Conservation (phyloP, 2,797 vertebrate genomes). For the Danionella dracula region DNA sequence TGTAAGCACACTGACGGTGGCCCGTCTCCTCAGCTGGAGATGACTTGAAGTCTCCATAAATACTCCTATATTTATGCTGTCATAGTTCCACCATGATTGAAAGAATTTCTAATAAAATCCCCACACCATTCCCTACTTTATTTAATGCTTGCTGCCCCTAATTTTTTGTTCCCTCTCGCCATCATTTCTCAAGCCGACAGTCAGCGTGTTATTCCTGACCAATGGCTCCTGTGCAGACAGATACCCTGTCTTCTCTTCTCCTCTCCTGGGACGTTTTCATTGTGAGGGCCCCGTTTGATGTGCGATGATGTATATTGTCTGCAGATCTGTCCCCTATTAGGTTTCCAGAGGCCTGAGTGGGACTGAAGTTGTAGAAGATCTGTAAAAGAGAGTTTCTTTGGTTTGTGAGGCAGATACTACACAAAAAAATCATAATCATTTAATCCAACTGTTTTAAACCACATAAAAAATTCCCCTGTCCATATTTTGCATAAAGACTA, state of each 20-base stretch:
- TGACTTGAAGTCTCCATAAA: slow-evolving; percentile 61
- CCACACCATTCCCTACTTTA: slow-evolving; percentile 48
- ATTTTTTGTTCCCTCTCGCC: slow-evolving; percentile 38
- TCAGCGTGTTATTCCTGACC: slow-evolving; percentile 33
- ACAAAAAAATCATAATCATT: slow-evolving; percentile 16
- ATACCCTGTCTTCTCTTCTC: slow-evolving; percentile 32
- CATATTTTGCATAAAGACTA: too few species aligned
- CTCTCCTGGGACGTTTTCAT: slow-evolving; percentile 40
- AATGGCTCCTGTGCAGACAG: slow-evolving; percentile 11
- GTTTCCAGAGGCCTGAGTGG: slow-evolving; percentile 41
- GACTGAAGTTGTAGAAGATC: not conserved
- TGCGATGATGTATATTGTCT: slow-evolving; percentile 58
- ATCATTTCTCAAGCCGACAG: slow-evolving; percentile 47
- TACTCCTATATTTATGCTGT: slow-evolving; percentile 58
- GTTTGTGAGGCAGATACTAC: slow-evolving; percentile 59
- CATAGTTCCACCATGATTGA: slow-evolving; percentile 51
- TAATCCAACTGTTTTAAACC: too few species aligned
- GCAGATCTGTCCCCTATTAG: slow-evolving; percentile 51
- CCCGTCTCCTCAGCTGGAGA: slow-evolving; percentile 54
- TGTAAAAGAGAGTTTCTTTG: slow-evolving; percentile 48
- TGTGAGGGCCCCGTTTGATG: slow-evolving; percentile 56
- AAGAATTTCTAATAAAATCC: slow-evolving; percentile 67
- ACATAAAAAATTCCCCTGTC: too few species aligned
- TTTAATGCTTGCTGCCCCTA: slow-evolving; percentile 49
- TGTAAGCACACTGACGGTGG: slow-evolving; percentile 70